Evolutionary conservation across 2,888 invertebrate species (phyloP).

Genomic region (Orthosia gothica): DNA sequence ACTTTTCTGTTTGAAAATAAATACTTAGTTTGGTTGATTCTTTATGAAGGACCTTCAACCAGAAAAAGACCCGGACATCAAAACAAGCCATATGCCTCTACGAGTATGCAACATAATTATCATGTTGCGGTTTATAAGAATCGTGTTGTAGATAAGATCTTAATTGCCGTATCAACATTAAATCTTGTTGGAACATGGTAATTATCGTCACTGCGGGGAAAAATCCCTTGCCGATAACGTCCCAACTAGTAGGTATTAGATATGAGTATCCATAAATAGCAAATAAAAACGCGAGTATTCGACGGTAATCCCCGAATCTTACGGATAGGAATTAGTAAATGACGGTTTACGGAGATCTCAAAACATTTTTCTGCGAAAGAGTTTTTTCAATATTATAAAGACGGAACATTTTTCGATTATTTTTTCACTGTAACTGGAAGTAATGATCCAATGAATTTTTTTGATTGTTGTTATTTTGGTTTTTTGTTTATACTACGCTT

Average conservation of each 20-base stretch:
- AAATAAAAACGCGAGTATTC: background rate
- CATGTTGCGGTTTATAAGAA: background rate
- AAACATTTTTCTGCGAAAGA: too few relatives aligned
- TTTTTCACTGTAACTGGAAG: too few relatives aligned
- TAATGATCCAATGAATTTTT: too few relatives aligned
- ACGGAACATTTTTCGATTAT: too few relatives aligned
- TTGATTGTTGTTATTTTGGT: too few relatives aligned
- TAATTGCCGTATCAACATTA: background rate
- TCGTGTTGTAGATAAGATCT: background rate
- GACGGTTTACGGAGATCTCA: too few relatives aligned
- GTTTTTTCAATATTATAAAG: too few relatives aligned
- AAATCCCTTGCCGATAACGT: background rate
- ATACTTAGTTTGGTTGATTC: too few relatives aligned
- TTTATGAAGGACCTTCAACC: background rate
- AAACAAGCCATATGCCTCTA: background rate
- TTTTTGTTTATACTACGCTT: too few relatives aligned
- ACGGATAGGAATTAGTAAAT: background rate
- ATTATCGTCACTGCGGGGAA: slow-evolving; percentile 3
- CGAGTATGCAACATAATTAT: background rate
- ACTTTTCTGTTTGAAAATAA: too few relatives aligned
- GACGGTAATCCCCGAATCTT: background rate
- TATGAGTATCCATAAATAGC: background rate
- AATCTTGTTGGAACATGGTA: slow-evolving; percentile 1
- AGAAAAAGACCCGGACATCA: background rate
- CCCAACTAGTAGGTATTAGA: background rate